Evolutionary conservation across 2,888 invertebrate species (phyloP).

Genomic region (Stenolophus ochropezus): DNA sequence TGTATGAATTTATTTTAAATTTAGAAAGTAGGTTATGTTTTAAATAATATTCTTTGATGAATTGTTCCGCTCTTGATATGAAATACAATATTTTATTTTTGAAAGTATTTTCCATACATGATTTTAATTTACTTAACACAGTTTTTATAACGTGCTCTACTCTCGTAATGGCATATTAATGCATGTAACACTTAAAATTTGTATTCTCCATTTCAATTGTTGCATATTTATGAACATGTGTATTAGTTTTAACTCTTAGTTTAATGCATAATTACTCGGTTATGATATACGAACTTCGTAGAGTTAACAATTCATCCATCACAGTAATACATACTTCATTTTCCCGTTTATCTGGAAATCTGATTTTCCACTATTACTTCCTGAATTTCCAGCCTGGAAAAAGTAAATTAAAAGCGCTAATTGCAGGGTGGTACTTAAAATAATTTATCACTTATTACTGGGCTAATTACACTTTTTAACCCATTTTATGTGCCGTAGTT

Average conservation of each 20-base stretch:
- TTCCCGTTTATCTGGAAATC: slow-evolving; percentile 20
- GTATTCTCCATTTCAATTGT: not conserved
- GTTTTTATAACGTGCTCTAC: not conserved
- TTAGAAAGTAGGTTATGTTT: not conserved
- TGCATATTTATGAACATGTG: not conserved
- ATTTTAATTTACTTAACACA: not conserved
- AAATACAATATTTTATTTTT: not conserved
- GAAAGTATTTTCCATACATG: not conserved
- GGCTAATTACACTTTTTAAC: slow-evolving; percentile 1
- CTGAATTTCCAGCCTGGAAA: slow-evolving; percentile 3
- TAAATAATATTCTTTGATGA: not conserved
- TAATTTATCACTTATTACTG: slow-evolving; percentile 35
- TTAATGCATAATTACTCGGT: not conserved
- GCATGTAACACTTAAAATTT: not conserved
- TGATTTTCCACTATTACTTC: slow-evolving; percentile 33
- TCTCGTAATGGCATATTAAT: not conserved
- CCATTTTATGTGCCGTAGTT: not conserved
- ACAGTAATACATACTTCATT: slow-evolving; percentile 17
- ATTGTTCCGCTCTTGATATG: not conserved
- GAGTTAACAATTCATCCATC: slow-evolving; percentile 18
- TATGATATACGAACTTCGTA: not conserved
- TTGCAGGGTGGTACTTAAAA: slow-evolving; percentile 49
- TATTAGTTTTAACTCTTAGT: not conserved
- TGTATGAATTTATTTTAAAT: not conserved
- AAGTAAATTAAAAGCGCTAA: slow-evolving; percentile 57